These are phyloP conservation scores for Drosophila kambysellisi DNA, from an alignment of 2,888 invertebrate species.

Conservation along the genomic window DNA sequence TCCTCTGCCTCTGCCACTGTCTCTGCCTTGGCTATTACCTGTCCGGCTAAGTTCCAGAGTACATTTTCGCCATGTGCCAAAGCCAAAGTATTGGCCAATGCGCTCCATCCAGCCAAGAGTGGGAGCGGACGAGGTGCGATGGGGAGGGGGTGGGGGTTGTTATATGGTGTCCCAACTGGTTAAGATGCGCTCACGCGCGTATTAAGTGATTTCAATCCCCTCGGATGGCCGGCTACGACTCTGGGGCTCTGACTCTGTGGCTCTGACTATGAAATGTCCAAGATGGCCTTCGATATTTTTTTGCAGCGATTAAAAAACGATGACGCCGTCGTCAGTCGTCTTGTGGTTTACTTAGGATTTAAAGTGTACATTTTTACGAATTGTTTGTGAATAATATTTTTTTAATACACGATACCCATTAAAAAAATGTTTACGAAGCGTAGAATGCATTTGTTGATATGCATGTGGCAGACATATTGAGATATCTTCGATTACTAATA, in stretches of 20 bases:
- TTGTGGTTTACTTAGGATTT: slow-evolving; percentile 63
- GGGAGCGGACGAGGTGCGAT: not conserved
- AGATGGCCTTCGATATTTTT: slow-evolving; percentile 76
- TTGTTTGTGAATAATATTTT: slow-evolving; percentile 57
- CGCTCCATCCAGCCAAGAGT: slow-evolving; percentile 2
- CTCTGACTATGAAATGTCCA: slow-evolving; percentile 70
- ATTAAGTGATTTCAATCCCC: slow-evolving; percentile 68
- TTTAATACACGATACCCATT: slow-evolving; percentile 37
- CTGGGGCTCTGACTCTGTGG: slow-evolving; percentile 25
- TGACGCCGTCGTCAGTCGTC: slow-evolving; percentile 53
- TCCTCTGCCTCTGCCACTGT: not conserved
- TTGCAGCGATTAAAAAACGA: slow-evolving; percentile 76
- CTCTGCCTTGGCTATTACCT: not conserved
- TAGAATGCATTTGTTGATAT: slow-evolving; percentile 1
- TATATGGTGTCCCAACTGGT: slow-evolving; percentile 55
- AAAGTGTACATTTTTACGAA: slow-evolving; percentile 63
- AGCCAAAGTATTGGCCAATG: slow-evolving; percentile 60
- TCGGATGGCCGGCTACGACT: slow-evolving; percentile 42
- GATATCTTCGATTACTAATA: not conserved
- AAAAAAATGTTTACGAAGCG: not conserved
- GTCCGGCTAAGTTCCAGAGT: slow-evolving; percentile 35
- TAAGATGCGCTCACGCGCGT: slow-evolving; percentile 74
- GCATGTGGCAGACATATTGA: not conserved
- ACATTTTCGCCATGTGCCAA: slow-evolving; percentile 53
- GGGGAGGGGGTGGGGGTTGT: slow-evolving; percentile 1